phyloP scores from a whole-genome alignment of 1,140 invertebrate species.

The Orussus abietinus region DNA sequence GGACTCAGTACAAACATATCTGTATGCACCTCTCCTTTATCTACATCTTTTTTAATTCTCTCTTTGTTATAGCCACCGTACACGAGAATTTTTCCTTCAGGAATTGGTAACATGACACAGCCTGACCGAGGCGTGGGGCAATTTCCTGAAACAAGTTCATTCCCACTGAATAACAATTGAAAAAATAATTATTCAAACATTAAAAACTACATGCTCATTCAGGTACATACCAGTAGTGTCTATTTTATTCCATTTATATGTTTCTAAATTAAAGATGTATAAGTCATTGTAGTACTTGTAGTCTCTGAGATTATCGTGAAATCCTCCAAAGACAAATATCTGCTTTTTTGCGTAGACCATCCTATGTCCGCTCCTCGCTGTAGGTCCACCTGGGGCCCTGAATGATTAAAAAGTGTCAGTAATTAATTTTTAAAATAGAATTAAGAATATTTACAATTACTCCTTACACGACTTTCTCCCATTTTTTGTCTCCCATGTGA shows the following conservation, averaged over 20 bases:
- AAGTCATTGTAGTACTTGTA: constrained; percentile 91
- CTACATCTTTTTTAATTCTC: constrained; percentile 73
- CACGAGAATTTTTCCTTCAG: constrained; percentile 60
- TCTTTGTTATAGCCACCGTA: constrained; percentile 88
- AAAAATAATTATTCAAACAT: constrained; percentile 1
- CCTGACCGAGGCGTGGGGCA: constrained; percentile 70
- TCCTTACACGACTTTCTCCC: constrained; percentile 79
- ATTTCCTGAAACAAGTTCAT: constrained; percentile 48
- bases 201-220: constrained; percentile 8
- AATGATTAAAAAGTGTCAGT: constrained; percentile 30
- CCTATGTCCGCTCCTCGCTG: constrained; percentile 83
- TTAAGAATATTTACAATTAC: constrained; percentile 8
- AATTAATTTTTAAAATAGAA: constrained; percentile 8
- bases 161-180: constrained; percentile 8
- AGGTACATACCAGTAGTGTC: constrained; percentile 58
- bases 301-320: constrained; percentile 82
- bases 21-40: constrained; percentile 74
- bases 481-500: constrained; percentile 72
- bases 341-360: constrained; percentile 79
- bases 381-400: constrained; percentile 71
- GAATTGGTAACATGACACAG: constrained; percentile 56
- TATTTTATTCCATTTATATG: constrained; percentile 76
- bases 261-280: constrained; percentile 77
- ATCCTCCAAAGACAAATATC: constrained; percentile 87
- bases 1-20: constrained; percentile 76